Conservation (phyloP, 2,888 invertebrate genomes). For the Glaucopsyche alexis region DNA sequence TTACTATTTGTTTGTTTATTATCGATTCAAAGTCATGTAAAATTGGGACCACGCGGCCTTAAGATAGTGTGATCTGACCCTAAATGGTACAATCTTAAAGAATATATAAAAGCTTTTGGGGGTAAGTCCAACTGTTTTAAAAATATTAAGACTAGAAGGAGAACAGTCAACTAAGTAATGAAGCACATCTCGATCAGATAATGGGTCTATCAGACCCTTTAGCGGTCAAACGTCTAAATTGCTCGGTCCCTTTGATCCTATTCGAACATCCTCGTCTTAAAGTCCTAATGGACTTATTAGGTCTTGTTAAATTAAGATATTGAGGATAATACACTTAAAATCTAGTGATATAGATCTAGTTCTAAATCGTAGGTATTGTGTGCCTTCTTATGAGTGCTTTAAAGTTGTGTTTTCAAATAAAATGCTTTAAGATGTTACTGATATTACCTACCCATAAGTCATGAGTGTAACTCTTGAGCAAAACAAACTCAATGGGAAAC, state of each 20-base stretch:
- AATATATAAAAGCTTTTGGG: no score
- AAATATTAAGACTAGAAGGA: background rate
- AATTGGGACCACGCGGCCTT: no score
- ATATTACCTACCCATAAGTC: no score
- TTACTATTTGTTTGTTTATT: no score
- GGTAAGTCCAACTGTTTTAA: background rate
- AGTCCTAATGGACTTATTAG: slow-evolving; percentile 15
- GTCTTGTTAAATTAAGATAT: background rate
- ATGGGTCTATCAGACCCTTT: background rate
- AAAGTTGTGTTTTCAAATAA: background rate
- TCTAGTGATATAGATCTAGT: background rate
- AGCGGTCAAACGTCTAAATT: slow-evolving; percentile 14
- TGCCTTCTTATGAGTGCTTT: background rate
- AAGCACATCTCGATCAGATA: slow-evolving; percentile 14
- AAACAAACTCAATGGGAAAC: background rate
- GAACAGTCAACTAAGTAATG: slow-evolving; percentile 19
- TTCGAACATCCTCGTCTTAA: background rate
- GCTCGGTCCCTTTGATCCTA: slow-evolving; percentile 7
- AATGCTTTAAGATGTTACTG: no score
- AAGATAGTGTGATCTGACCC: no score
- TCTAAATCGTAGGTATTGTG: background rate
- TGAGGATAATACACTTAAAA: background rate
- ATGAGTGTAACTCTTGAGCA: no score
- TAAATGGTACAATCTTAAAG: no score
- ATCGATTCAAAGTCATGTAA: no score